Conservation (phyloP, 2,113 vertebrate species). For the Pluvianellus socialis region DNA sequence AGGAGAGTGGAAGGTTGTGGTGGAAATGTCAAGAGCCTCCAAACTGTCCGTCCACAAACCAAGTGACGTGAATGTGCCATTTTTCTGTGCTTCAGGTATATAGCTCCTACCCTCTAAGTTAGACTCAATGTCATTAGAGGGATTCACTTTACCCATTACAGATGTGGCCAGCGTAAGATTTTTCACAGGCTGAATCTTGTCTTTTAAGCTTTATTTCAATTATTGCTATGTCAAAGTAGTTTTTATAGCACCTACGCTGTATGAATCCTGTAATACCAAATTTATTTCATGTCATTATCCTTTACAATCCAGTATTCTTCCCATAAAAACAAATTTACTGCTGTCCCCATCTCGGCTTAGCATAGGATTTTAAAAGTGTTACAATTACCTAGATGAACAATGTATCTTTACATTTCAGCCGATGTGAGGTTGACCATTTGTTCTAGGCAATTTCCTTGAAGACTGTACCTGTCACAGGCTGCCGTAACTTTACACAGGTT, state of each 20-base stretch:
- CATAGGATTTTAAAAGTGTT: neutral
- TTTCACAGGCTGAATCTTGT: neutral
- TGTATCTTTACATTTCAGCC: neutral
- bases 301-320: neutral
- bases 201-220: neutral
- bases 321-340: neutral
- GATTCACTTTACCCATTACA: neutral
- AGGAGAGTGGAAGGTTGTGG: neutral
- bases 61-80: neutral
- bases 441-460: neutral
- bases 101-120: neutral
- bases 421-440: neutral
- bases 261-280: neutral
- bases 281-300: neutral
- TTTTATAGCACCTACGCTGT: neutral
- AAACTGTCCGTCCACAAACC: neutral
- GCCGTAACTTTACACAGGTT: neutral
- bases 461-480: neutral
- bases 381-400: neutral
- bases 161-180: neutral
- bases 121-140: neutral
- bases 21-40: neutral
- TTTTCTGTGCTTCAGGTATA: neutral
- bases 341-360: neutral
- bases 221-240: neutral